phyloP scores from a whole-genome alignment of 2,888 invertebrate species.

The Himalopsyche kuldschensis region DNA sequence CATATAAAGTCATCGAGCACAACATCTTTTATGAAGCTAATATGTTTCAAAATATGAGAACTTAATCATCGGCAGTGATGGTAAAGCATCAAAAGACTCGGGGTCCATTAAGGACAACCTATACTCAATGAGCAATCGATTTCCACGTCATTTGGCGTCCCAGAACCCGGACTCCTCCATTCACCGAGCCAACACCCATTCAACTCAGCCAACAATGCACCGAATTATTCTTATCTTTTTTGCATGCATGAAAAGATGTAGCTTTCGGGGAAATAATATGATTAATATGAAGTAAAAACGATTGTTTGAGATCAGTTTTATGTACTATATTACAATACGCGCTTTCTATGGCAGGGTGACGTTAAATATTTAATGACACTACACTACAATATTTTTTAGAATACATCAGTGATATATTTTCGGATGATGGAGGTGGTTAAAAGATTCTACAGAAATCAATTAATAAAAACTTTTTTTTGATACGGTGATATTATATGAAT shows the following conservation, averaged over 20 bases:
- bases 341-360: background rate
- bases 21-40: conserved; percentile 12
- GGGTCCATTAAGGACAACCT: conserved; percentile 27
- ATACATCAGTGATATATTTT: too few relatives aligned
- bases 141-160: conserved; percentile 26
- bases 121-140: conserved; percentile 21
- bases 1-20: background rate
- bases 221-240: conserved; percentile 4
- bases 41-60: conserved; percentile 32
- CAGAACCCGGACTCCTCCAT: conserved; percentile 13
- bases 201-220: conserved; percentile 10
- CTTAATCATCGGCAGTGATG: conserved; percentile 13
- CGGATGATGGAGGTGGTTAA: too few relatives aligned
- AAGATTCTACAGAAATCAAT: too few relatives aligned
- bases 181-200: background rate
- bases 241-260: conserved; percentile 1
- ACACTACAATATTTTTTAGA: background rate
- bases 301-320: background rate
- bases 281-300: background rate
- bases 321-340: background rate
- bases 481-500: too few relatives aligned
- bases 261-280: background rate
- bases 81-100: background rate
- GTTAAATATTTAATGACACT: background rate
- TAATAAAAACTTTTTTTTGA: too few relatives aligned